Conservation (phyloP, 2,888 invertebrate species). For the Cybosia mesomella region DNA sequence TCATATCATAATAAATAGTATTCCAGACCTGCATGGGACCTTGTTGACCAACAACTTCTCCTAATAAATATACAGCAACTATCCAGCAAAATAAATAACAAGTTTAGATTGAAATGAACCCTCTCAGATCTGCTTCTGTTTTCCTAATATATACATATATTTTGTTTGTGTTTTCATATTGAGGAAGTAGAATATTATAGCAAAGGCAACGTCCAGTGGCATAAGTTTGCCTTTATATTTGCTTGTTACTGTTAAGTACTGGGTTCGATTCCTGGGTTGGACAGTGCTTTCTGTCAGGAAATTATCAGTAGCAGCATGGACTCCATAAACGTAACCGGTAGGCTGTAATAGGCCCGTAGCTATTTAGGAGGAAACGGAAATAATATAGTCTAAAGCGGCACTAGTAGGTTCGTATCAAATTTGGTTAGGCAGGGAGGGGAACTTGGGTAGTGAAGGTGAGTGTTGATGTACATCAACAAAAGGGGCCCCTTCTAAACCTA, state of each 20-base stretch:
- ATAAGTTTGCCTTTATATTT: not conserved
- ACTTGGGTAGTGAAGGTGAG: too few relatives aligned
- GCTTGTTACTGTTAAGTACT: not conserved
- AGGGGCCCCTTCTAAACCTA: too few relatives aligned
- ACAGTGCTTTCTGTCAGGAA: not conserved
- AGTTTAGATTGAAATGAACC: constrained; percentile 54
- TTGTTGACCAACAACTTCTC: constrained; percentile 50
- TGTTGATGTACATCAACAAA: too few relatives aligned
- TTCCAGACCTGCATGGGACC: constrained; percentile 26
- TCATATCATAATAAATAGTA: constrained; percentile 28
- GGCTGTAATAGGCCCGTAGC: too few relatives aligned
- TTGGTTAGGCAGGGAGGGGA: too few relatives aligned
- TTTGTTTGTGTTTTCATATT: constrained; percentile 7
- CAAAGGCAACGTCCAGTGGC: not conserved
- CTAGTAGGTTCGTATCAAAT: too few relatives aligned
- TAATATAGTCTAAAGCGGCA: too few relatives aligned
- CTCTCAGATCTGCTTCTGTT: constrained; percentile 39
- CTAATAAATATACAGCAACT: constrained; percentile 56
- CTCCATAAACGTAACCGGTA: not conserved
- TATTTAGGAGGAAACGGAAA: too few relatives aligned
- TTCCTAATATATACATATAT: constrained; percentile 24
- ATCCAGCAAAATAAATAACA: constrained; percentile 54
- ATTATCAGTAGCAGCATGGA: not conserved
- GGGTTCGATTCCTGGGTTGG: not conserved
- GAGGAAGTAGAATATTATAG: constrained; percentile 10